Percentiles rank a stretch among this genome's conserved stretches.
These are phyloP conservation scores for Todiramphus chloris DNA, from an alignment of 2,113 vertebrate genomes.

Conservation along the genomic window DNA sequence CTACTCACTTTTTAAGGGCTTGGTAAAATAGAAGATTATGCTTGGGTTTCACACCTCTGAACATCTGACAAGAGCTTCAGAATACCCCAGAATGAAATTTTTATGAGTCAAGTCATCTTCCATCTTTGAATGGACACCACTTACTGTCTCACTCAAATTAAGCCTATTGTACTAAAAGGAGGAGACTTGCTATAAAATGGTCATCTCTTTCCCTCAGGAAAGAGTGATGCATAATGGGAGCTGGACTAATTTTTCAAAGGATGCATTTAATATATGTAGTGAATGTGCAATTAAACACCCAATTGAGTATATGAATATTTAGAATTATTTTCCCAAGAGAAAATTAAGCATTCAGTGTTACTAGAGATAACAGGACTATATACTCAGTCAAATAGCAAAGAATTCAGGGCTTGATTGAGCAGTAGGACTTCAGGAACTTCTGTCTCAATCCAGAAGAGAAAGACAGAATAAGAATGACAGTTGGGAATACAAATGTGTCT, in stretches of 20 bases:
- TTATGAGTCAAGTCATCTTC: background rate
- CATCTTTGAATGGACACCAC: background rate
- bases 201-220: background rate
- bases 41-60: constrained; percentile 1
- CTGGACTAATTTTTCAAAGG: constrained; percentile 23
- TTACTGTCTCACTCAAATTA: background rate
- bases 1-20: background rate
- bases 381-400: accelerated
- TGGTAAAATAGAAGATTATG: constrained; percentile 34
- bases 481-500: background rate
- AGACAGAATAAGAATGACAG: background rate
- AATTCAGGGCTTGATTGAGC: background rate
- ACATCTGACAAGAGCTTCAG: background rate
- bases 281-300: constrained; percentile 25
- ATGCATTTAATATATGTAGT: background rate
- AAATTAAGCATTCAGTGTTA: background rate
- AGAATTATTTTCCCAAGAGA: constrained; percentile 1
- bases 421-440: background rate
- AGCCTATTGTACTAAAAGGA: background rate
- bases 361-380: background rate
- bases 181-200: background rate
- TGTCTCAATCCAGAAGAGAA: background rate
- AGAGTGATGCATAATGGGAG: background rate
- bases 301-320: constrained; percentile 18
- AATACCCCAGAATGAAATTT: background rate